These are phyloP conservation scores for Sphaerophoria rueppellii DNA, from an alignment of 2,888 invertebrate species.

Conservation along the genomic window DNA sequence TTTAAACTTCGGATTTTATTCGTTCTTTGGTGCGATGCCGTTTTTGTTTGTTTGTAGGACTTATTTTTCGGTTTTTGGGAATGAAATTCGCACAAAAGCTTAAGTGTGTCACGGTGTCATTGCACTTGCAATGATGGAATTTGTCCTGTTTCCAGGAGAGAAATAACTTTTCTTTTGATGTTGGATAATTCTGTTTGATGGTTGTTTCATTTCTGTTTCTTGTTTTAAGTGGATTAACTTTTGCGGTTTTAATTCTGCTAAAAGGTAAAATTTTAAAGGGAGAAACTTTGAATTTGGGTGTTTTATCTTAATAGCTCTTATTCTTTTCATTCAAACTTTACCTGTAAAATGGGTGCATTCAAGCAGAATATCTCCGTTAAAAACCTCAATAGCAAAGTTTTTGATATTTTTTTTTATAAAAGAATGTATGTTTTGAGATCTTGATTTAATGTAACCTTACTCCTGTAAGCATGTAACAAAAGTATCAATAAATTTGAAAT, in stretches of 20 bases:
- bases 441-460: too few species aligned
- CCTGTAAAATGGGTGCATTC: too few species aligned
- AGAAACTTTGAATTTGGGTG: background rate
- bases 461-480: background rate
- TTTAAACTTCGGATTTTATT: constrained; percentile 20
- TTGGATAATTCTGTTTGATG: background rate
- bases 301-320: background rate
- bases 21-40: constrained; percentile 8
- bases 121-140: constrained; percentile 46
- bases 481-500: background rate
- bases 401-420: too few species aligned
- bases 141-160: constrained; percentile 45
- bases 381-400: too few species aligned
- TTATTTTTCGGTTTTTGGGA: background rate
- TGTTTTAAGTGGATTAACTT: constrained; percentile 10
- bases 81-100: constrained; percentile 19
- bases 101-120: constrained; percentile 67
- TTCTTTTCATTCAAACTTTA: too few species aligned
- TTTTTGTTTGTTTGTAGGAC: constrained; percentile 5
- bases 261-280: background rate
- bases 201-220: background rate
- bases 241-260: background rate
- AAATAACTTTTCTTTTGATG: constrained; percentile 12
- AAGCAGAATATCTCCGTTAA: too few species aligned
- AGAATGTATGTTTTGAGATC: too few species aligned